A percentile compares a stretch with the other conserved stretches of the same genome.
phyloP scores from a whole-genome alignment of 2,888 invertebrate species.

The Pheosia gnoma region DNA sequence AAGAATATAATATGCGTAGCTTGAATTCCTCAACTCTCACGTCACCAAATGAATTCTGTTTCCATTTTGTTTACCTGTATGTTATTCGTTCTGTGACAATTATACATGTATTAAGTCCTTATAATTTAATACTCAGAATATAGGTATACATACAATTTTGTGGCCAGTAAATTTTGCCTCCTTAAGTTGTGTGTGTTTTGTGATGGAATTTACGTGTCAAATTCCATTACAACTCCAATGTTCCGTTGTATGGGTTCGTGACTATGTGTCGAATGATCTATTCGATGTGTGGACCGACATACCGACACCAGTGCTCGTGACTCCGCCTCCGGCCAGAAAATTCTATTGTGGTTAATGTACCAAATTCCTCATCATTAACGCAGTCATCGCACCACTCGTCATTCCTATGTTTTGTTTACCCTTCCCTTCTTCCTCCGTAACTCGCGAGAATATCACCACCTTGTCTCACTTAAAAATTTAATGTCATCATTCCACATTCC shows the following conservation, averaged over 20 bases:
- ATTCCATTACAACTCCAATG: slow-evolving; percentile 47
- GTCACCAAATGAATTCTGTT: neutral
- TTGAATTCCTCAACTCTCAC: slow-evolving; percentile 2
- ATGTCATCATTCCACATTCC: slow-evolving; percentile 60
- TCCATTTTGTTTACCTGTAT: slow-evolving; percentile 9
- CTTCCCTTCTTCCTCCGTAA: slow-evolving; percentile 54
- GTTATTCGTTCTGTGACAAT: neutral
- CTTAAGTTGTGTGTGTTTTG: slow-evolving; percentile 5
- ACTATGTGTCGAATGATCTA: slow-evolving; percentile 61
- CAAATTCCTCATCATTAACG: slow-evolving; percentile 78
- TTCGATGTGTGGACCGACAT: slow-evolving; percentile 58
- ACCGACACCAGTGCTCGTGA: slow-evolving; percentile 63
- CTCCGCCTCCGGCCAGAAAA: slow-evolving; percentile 76
- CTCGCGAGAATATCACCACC: slow-evolving; percentile 49
- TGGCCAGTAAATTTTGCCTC: neutral
- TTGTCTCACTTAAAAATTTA: slow-evolving; percentile 53
- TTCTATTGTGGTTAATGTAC: slow-evolving; percentile 81
- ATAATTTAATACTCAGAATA: no score
- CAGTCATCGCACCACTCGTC: slow-evolving; percentile 63
- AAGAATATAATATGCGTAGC: neutral
- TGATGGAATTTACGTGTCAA: slow-evolving; percentile 46
- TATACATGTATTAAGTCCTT: slow-evolving; percentile 5
- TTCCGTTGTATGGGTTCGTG: slow-evolving; percentile 63
- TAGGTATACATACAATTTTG: no score
- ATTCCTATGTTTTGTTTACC: slow-evolving; percentile 59